Conservation (phyloP, 1,140 invertebrate genomes). For the Drosophila eugracilis region DNA sequence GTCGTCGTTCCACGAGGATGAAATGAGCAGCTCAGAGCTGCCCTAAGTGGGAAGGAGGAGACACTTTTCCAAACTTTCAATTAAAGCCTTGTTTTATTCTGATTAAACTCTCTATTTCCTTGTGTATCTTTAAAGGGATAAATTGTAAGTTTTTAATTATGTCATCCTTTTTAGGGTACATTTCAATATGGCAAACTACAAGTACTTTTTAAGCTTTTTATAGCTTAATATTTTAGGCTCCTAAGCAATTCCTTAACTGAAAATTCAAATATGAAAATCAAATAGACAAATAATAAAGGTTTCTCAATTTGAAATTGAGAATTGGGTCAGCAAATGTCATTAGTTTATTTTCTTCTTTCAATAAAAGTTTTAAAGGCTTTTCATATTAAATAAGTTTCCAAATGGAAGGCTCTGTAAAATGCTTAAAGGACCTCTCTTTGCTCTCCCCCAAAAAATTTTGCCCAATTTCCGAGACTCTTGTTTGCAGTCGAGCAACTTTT, state of each 20-base stretch:
- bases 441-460: neutral
- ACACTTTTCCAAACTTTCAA: neutral
- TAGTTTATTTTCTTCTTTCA: slow-evolving; percentile 17
- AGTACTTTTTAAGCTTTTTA: no score
- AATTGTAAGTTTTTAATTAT: slow-evolving; percentile 15
- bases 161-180: slow-evolving; percentile 11
- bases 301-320: slow-evolving; percentile 3
- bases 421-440: slow-evolving; percentile 1
- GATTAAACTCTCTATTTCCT: slow-evolving; percentile 5
- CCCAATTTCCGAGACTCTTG: slow-evolving; percentile 19
- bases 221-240: no score
- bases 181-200: slow-evolving; percentile 2
- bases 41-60: slow-evolving; percentile 12
- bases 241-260: no score
- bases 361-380: slow-evolving; percentile 45
- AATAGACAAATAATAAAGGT: slow-evolving; percentile 8
- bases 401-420: slow-evolving; percentile 3
- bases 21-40: slow-evolving; percentile 5
- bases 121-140: neutral
- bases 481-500: slow-evolving; percentile 33
- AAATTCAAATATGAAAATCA: neutral
- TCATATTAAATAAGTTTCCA: slow-evolving; percentile 37
- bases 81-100: slow-evolving; percentile 8
- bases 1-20: slow-evolving; percentile 43
- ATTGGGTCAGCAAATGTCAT: slow-evolving; percentile 25